These are phyloP conservation scores for Drosophila rufa DNA, from an alignment of 1,140 invertebrate species.

Conservation along the genomic window DNA sequence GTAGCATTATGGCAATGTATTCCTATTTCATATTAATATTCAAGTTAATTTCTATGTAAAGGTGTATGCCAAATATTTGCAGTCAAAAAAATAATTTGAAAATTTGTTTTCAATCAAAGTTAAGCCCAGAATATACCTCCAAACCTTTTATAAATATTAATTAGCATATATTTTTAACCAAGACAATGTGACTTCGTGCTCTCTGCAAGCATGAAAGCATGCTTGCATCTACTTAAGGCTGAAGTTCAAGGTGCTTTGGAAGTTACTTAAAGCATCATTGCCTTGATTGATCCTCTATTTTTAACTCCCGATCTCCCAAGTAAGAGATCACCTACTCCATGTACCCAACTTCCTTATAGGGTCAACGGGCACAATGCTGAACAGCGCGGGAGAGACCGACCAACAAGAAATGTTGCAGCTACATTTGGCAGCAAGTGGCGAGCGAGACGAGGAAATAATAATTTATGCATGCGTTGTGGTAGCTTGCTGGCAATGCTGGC, in stretches of 20 bases:
- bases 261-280: not conserved
- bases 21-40: too few relatives aligned
- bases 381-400: constrained; percentile 5
- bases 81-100: not conserved
- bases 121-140: fast-evolving
- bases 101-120: too few relatives aligned
- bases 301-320: not conserved
- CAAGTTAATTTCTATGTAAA: too few relatives aligned
- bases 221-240: not conserved
- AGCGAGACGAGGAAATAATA: constrained; percentile 74
- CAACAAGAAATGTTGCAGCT: constrained; percentile 60
- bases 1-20: too few relatives aligned
- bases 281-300: not conserved
- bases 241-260: too few relatives aligned
- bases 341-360: constrained; percentile 23
- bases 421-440: constrained; percentile 77
- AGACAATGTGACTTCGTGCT: too few relatives aligned
- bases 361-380: constrained; percentile 10
- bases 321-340: constrained; percentile 1
- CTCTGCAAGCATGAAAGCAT: too few relatives aligned
- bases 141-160: not conserved
- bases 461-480: constrained; percentile 82
- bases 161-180: too few relatives aligned
- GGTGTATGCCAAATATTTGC: not conserved
- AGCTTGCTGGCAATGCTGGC: constrained; percentile 52